Evolutionary conservation across 1,140 invertebrate species (phyloP), one percentile per base, ranked within the genome.

Genomic region (Cotesia typhae): DNA sequence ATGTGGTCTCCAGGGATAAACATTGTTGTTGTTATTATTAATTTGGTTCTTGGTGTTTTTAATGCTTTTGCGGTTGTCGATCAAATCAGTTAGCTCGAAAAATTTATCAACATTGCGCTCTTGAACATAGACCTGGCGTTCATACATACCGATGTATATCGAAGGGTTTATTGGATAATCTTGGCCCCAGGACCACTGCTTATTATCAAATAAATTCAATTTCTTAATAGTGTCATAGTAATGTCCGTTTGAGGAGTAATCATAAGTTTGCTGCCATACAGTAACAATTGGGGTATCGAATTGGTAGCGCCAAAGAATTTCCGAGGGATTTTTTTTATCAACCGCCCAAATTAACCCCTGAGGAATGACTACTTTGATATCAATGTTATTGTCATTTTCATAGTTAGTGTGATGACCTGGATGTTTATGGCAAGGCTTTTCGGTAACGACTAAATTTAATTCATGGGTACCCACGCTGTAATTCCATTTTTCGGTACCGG

Each of bases 391-490:
- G 38, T 85, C 79, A 69, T 69, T 69, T 77, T 79, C 82, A 67
- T 53, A 81, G 80, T 66, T 78, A 81, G 81, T 81, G 60, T 52
- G 7, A 61, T 17, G 57, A 20, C 28, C 5, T 6, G 17, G 53
- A 47, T 83, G 71, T 64, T 87, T 85, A 67, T 92, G 92, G 63
- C 88, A 85, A 74, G 86, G 76, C 74, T 85, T 79, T 75, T 86
- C 73, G 73, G 87, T 77, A 74, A 79, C 77, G 17, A 89, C 69
- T n/a, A 95, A 78, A 60, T 91, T 90, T 47, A 97, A 76, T 75
- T 96, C 92, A 86, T 96, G 93, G 73, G 95, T 92, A 1, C 94
- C 95, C 38, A 98, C 96, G 84, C 95, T 97, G 80, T 97, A 98
- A 87, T 98, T 98, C 96, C 96, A 98, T 79, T 92, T 95, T 89